Base-by-base conservation (phyloP, 2,113 vertebrate genomes). In the Apus apus region DNA sequence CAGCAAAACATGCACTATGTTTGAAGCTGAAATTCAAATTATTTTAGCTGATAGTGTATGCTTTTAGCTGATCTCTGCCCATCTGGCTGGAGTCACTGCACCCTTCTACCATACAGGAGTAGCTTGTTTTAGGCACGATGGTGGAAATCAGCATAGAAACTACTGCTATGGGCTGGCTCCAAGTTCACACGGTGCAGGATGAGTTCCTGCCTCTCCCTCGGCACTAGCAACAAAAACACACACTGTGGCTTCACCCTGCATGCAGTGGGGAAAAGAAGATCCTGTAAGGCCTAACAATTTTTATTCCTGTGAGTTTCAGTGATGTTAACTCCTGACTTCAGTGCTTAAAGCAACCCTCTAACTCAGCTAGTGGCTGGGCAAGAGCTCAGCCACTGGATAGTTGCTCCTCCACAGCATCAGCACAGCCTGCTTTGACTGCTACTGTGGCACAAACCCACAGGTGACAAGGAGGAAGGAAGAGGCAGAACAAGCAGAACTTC, bases 401-500 rank as follows among this genome's bases (percentile, higher is more conserved):
- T 21, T 1, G 1, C 57, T 48, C 15, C 38, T 34, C 8, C 0
- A 11, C 50, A 57, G 53, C 48, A n/a, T 11, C 0, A 0, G 34
- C 32, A 20, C 0, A 4, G 51, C 21, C 32, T 1, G 2, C 40
- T 75, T 15, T 57, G 27, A 53, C 25, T 1, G 3, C 27, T n/a
- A 34, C 1, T 5, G 57, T 34, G 4, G 4, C 60, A 62, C 20
- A 26, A 71, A 57, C 27, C 5, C 40, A 1, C 34, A 36, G 25
- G 17, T 17, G 65, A 45, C 1, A 2, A 27, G 65, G 10, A 88
- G n/a, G 16, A 61, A 5, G 5, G 10, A 34, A 34, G 43, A 76
- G 22, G 22, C 2, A 2, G 45, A 34, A 74, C 22, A 56, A 40
- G 40, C 3, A 0, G 30, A 25, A 34, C 0, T 46, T 46, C 45